Base-by-base conservation (phyloP, 1,140 invertebrate genomes). In the Pantala flavescens region DNA sequence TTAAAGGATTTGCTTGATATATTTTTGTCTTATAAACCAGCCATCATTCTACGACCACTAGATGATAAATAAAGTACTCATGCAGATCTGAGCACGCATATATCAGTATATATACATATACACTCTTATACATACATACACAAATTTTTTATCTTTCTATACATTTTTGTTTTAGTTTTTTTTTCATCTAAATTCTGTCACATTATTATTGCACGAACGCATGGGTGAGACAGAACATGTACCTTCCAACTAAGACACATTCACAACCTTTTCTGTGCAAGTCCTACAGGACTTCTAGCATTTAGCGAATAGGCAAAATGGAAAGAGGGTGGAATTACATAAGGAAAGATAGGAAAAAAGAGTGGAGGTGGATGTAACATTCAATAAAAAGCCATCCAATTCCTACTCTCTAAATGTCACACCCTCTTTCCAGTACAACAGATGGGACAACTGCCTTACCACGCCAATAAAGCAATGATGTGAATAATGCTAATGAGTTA, bases 71-170 rank as follows among this genome's bases (percentile, higher is more conserved):
- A 63, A 63, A 63, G 49, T 63, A 63, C 49, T 63, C 49, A 63
- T 12, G 49, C 49, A 63, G 16, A 63, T 63, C 14, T 63, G 49
- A 63, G 49, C 49, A 63, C 16, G 49, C n/a, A 14, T 63, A 63
- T 63, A 63, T 63, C 49, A 63, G 49, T 63, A 63, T 63, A 63
- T 63, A 63, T 63, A 63, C n/a, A 63, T 63, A 63, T 63, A 63
- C n/a, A 63, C 12, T 63, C 49, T 63, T 63, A 63, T 63, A 63
- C 49, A 63, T 63, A 63, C 49, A 63, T 63, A 63, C 49, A 63
- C 49, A 63, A 63, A 63, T 21, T 63, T 63, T 63, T 63, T 19
- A 19, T 21, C n/a, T 63, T 63, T 21, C 49, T 63, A 63, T 63
- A 63, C 49, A 63, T 63, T 21, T 36, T 19, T 63, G 49, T 63